Base-by-base conservation (phyloP, 2,113 vertebrate species). In the Ramphastos sulfuratus region DNA sequence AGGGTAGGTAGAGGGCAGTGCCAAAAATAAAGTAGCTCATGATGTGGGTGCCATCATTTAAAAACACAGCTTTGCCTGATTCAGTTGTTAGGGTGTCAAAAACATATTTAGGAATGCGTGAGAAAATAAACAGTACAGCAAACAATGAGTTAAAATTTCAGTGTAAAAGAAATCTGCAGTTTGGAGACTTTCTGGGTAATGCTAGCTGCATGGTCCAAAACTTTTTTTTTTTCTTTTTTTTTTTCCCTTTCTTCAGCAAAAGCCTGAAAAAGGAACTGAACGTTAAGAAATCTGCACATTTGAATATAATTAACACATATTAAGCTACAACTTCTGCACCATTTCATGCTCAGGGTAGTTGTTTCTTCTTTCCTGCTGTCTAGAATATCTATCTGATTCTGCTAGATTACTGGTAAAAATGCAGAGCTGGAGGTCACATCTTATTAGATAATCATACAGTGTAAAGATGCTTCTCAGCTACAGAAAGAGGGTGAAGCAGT, bases 391-490 rank as follows among this genome's bases (percentile, higher is more conserved):
- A 24, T 44, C 28, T 39, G 52, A 58, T 77, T 77, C 65, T 86
- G 52, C 10, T 19, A 65, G 61, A 61, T 89, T 90, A 42, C 66
- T 31, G 30, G 39, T 92, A 72, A 89, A 90, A 95, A 93, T 82
- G 59, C 31, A 15, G 64, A 94, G 59, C 70, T 95, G 79, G 74
- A 95, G 44, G 63, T 94, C 76, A 90, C 81, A 87, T 84, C 20
- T 94, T 96, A 42, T 93, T 96, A 95, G 89, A 55, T 19, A 48
- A 64, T 93, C 42, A 89, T 59, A 54, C 54, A 39, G 65, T 25
- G 48, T 79, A 85, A 81, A 87, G 74, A 89, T 65, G 73, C 56
- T 78, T 85, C 94, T 96, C 89, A 94, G 80, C 35, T 87, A 69
- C 78, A 75, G 76, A 88, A 89, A 92, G 61, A 79, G 33, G 65